phyloP scores from a whole-genome alignment of 2,888 invertebrate genomes.

The Trichogramma dendrolimi region DNA sequence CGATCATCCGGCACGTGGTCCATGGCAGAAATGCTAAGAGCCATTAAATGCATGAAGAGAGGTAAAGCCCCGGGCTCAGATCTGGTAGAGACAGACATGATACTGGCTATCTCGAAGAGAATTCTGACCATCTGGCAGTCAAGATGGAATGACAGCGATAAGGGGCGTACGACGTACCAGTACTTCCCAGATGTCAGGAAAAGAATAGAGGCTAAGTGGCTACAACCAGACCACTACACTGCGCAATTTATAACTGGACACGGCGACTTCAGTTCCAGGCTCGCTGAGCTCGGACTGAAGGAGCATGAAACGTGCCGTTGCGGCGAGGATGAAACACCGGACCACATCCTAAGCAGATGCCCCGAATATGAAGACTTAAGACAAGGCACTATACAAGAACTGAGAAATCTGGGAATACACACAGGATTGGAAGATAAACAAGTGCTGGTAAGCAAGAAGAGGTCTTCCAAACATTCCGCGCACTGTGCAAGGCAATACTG shows the following conservation, averaged over 20 bases:
- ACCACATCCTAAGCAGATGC: constrained; percentile 12
- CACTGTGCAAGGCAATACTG: too few relatives aligned
- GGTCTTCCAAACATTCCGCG: too few relatives aligned
- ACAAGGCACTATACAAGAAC: too few relatives aligned
- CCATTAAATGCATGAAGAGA: too few relatives aligned
- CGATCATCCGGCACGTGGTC: neutral
- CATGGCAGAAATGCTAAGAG: too few relatives aligned
- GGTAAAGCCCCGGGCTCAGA: too few relatives aligned
- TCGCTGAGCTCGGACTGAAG: neutral
- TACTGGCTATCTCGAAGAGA: too few relatives aligned
- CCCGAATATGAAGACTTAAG: too few relatives aligned
- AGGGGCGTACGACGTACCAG: constrained; percentile 13
- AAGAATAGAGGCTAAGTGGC: constrained; percentile 5
- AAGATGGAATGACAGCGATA: constrained; percentile 1
- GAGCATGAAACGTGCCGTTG: constrained; percentile 8
- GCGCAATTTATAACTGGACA: constrained; percentile 23
- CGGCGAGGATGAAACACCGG: constrained; percentile 14
- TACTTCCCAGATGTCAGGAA: constrained; percentile 15
- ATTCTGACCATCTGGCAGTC: constrained; percentile 3
- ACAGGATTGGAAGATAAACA: too few relatives aligned
- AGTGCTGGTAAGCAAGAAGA: too few relatives aligned
- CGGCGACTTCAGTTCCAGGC: constrained; percentile 19
- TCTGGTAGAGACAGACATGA: too few relatives aligned
- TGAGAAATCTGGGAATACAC: too few relatives aligned
- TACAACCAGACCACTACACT: neutral